These are phyloP conservation scores for Mythimna impura DNA, from an alignment of 2,888 invertebrate species.

Conservation along the genomic window DNA sequence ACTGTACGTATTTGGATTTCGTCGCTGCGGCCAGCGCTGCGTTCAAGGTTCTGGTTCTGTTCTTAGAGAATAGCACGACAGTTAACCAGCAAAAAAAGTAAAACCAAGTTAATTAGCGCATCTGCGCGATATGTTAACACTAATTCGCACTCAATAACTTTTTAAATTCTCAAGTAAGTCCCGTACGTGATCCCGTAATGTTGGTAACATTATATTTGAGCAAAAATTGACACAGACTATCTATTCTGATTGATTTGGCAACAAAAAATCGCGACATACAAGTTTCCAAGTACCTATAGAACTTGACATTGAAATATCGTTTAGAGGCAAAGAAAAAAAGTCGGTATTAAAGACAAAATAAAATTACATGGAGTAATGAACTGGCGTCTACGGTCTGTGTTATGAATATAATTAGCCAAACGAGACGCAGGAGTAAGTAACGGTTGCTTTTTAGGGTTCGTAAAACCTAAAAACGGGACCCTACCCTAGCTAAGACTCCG, in stretches of 20 bases:
- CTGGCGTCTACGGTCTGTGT: slow-evolving; percentile 45
- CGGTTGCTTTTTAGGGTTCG: not conserved
- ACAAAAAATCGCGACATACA: slow-evolving; percentile 51
- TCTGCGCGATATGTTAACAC: slow-evolving; percentile 17
- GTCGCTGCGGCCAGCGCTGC: too few species aligned
- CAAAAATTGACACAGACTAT: slow-evolving; percentile 49
- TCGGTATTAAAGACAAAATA: slow-evolving; percentile 29
- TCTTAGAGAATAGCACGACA: too few species aligned
- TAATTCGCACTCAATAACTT: slow-evolving; percentile 36
- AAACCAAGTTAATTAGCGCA: slow-evolving; percentile 17
- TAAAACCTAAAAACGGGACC: too few species aligned
- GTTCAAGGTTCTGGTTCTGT: too few species aligned
- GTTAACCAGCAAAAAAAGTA: too few species aligned
- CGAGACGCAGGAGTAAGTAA: not conserved
- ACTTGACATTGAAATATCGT: slow-evolving; percentile 58
- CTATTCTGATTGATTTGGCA: slow-evolving; percentile 40
- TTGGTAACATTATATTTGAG: slow-evolving; percentile 56
- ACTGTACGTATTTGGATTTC: too few species aligned
- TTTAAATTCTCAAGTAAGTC: slow-evolving; percentile 52
- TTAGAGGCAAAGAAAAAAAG: slow-evolving; percentile 36
- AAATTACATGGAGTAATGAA: slow-evolving; percentile 56
- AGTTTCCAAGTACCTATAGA: slow-evolving; percentile 11
- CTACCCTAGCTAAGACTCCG: too few species aligned
- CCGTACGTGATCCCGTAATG: slow-evolving; percentile 69
- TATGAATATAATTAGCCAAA: slow-evolving; percentile 34